Conservation (phyloP, 2,888 invertebrate genomes). For the Corythucha ciliata region DNA sequence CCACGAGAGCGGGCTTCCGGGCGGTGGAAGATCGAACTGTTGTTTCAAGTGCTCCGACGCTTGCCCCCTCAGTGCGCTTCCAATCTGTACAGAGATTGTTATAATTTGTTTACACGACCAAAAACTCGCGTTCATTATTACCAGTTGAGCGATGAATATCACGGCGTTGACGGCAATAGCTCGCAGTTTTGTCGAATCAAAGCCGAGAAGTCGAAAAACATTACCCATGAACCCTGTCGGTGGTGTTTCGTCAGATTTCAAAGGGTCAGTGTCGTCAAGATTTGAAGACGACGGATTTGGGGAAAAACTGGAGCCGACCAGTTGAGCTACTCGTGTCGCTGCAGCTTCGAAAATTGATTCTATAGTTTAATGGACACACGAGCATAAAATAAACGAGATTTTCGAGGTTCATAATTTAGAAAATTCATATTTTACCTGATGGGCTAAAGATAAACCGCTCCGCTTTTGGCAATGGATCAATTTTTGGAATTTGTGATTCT, state of each 20-base stretch:
- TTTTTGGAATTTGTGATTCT: too few relatives aligned
- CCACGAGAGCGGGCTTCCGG: constrained; percentile 50
- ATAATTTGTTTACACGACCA: background rate
- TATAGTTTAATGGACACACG: background rate
- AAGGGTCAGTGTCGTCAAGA: too few relatives aligned
- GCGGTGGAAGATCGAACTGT: constrained; percentile 25
- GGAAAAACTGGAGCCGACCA: constrained; percentile 24
- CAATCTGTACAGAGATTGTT: constrained; percentile 19
- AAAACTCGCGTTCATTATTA: constrained; percentile 42
- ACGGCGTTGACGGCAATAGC: constrained; percentile 75
- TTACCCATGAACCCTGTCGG: constrained; percentile 43
- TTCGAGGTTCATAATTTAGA: too few relatives aligned
- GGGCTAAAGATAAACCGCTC: too few relatives aligned
- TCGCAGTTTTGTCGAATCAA: constrained; percentile 65
- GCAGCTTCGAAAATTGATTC: constrained; percentile 23
- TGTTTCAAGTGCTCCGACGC: constrained; percentile 2
- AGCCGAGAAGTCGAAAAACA: constrained; percentile 60
- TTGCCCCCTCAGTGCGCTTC: constrained; percentile 16
- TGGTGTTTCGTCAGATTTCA: too few relatives aligned
- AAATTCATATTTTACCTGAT: too few relatives aligned
- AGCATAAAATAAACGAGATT: background rate
- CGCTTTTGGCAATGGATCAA: too few relatives aligned
- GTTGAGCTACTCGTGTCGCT: constrained; percentile 22
- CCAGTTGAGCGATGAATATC: constrained; percentile 75
- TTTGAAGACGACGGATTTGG: too few relatives aligned